phyloP scores from a whole-genome alignment of 2,888 invertebrate genomes.

The Mylabris sibirica region DNA sequence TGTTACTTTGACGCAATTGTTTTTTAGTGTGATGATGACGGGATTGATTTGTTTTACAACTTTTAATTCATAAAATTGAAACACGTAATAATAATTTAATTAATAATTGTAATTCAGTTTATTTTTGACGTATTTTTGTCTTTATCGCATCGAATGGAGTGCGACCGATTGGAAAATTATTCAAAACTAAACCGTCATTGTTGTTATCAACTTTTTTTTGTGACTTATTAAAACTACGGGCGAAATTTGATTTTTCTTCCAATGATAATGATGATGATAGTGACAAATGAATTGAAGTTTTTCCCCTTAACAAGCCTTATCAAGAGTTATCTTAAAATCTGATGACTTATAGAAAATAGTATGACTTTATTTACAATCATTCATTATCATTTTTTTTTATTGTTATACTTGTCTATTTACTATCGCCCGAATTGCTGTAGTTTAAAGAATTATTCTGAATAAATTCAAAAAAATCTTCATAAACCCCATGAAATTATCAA shows the following conservation, averaged over 20 bases:
- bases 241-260: background rate
- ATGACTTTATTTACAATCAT: slow-evolving; percentile 1
- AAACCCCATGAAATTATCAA: background rate
- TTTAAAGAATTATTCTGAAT: background rate
- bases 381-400: background rate
- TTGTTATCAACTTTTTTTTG: background rate
- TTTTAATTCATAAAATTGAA: slow-evolving; percentile 1
- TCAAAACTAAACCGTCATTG: background rate
- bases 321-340: background rate
- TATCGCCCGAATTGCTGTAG: background rate
- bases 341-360: background rate
- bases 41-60: slow-evolving; percentile 22
- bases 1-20: slow-evolving; percentile 56
- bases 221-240: background rate
- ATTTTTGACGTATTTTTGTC: slow-evolving; percentile 2
- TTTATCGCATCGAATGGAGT: background rate
- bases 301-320: background rate
- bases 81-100: background rate
- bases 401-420: background rate
- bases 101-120: background rate
- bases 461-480: background rate
- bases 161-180: background rate
- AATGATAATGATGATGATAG: background rate
- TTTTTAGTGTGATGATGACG: slow-evolving; percentile 34
- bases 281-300: background rate